Evolutionary conservation across 2,113 vertebrate species (phyloP).

Genomic region (Bufo bufo): DNA sequence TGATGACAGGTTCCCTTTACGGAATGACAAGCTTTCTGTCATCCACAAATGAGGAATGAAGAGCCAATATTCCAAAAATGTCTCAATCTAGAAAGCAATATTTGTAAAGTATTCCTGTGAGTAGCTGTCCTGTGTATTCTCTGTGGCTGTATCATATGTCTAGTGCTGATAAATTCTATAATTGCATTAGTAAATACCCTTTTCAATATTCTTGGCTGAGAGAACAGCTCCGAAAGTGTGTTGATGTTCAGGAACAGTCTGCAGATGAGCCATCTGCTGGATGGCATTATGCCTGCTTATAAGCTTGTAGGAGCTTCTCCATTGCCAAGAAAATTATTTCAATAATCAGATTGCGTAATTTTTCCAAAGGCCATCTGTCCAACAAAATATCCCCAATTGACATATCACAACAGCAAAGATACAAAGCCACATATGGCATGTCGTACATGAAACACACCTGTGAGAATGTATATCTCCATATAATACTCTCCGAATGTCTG

Average conservation of each 20-base stretch:
- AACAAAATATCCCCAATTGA: slow-evolving; percentile 39
- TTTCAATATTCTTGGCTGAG: slow-evolving; percentile 53
- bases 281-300: slow-evolving; percentile 41
- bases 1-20: no score
- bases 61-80: not conserved
- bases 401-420: slow-evolving; percentile 32
- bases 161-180: slow-evolving; percentile 42
- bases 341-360: slow-evolving; percentile 56
- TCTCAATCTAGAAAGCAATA: not conserved
- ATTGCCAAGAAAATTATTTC: slow-evolving; percentile 56
- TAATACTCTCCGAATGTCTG: not conserved
- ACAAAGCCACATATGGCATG: slow-evolving; percentile 38
- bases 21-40: no score
- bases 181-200: slow-evolving; percentile 54
- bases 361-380: slow-evolving; percentile 50
- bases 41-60: no score
- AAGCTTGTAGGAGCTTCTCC: slow-evolving; percentile 28
- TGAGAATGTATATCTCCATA: not conserved
- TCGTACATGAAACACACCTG: slow-evolving; percentile 38
- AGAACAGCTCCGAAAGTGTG: slow-evolving; percentile 26
- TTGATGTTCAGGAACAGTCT: slow-evolving; percentile 51
- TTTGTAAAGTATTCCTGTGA: not conserved
- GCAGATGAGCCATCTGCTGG: slow-evolving; percentile 47
- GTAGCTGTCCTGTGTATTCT: slow-evolving; percentile 20
- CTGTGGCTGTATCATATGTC: slow-evolving; percentile 6